These are phyloP conservation scores for Lasioglossum villosulum DNA, from an alignment of 2,888 invertebrate species.

Conservation along the genomic window DNA sequence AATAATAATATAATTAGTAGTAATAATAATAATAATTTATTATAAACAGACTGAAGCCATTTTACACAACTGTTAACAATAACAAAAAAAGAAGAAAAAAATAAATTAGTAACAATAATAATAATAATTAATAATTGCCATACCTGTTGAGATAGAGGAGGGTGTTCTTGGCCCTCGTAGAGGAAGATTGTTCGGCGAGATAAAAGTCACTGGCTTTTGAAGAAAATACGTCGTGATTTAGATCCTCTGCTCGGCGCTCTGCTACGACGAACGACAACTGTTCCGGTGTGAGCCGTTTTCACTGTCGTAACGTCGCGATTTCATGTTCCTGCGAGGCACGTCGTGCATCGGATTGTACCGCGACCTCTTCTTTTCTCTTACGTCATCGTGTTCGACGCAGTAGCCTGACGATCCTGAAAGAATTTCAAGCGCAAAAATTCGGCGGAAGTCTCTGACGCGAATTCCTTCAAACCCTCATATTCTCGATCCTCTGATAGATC, in stretches of 20 bases:
- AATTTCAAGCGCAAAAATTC: constrained; percentile 47
- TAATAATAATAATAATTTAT: too few species aligned
- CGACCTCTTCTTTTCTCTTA: background rate
- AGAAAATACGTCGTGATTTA: background rate
- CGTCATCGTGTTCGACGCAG: background rate
- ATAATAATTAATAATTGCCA: too few species aligned
- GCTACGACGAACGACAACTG: constrained; percentile 17
- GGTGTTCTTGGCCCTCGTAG: constrained; percentile 1
- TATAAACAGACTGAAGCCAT: too few species aligned
- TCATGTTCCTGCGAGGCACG: constrained; percentile 40
- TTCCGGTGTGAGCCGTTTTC: constrained; percentile 10
- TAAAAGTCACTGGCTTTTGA: background rate
- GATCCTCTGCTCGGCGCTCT: background rate
- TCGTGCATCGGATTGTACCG: constrained; percentile 18
- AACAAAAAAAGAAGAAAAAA: too few species aligned
- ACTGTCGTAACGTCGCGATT: constrained; percentile 12
- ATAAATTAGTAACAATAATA: too few species aligned
- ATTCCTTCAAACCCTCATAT: background rate
- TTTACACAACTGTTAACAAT: too few species aligned
- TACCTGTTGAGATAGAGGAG: constrained; percentile 26
- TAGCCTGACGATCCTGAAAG: constrained; percentile 38
- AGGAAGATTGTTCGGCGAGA: background rate
- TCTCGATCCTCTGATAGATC: background rate
- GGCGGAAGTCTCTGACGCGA: constrained; percentile 18
- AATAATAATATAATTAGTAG: too few species aligned